These are phyloP conservation scores for Zaprionus nigranus DNA, from an alignment of 1,140 invertebrate species.

Conservation along the genomic window DNA sequence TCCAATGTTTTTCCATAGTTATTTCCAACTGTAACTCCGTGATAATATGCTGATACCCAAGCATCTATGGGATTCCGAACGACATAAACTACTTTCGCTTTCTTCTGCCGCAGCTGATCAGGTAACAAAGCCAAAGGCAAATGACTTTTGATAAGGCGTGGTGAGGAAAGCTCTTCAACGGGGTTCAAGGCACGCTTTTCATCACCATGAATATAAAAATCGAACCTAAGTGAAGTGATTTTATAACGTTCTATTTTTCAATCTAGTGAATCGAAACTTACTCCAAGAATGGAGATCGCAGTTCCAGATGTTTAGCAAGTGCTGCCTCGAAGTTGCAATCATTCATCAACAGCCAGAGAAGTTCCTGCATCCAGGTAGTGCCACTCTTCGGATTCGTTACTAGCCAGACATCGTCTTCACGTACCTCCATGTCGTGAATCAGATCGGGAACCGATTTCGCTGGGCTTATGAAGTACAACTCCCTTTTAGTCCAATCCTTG, in stretches of 20 bases:
- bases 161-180: constrained; percentile 78
- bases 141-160: constrained; percentile 88
- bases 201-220: neutral
- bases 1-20: constrained; percentile 47
- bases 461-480: neutral
- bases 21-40: constrained; percentile 87
- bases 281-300: constrained; percentile 86
- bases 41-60: constrained; percentile 91
- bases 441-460: constrained; percentile 69
- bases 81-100: constrained; percentile 90
- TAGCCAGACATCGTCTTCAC: constrained; percentile 85
- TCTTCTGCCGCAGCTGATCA: constrained; percentile 82
- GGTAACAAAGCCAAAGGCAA: constrained; percentile 87
- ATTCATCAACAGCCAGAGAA: constrained; percentile 87
- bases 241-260: neutral
- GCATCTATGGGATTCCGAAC: constrained; percentile 93
- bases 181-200: constrained; percentile 49
- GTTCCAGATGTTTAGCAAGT: constrained; percentile 80
- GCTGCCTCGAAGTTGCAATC: constrained; percentile 85
- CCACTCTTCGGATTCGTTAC: constrained; percentile 84
- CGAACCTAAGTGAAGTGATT: constrained; percentile 7
- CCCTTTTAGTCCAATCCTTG: constrained; percentile 54
- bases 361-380: constrained; percentile 90
- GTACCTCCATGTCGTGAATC: constrained; percentile 85
- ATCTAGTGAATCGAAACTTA: neutral